Evolutionary conservation across 2,797 vertebrate genomes (phyloP).

Genomic region (Chaetodon trifasciatus): DNA sequence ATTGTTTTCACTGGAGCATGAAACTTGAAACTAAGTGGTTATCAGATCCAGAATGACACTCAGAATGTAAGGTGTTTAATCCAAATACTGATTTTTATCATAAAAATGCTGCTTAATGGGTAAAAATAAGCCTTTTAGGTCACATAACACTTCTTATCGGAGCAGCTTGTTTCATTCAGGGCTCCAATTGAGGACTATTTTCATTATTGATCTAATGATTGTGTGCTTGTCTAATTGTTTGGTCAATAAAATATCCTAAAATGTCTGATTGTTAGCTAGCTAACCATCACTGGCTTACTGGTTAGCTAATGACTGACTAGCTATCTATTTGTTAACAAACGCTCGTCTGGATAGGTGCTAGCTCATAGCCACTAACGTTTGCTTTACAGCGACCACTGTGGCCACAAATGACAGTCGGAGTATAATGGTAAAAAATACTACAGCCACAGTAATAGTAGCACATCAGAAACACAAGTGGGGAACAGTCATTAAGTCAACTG

Average conservation of each 20-base stretch:
- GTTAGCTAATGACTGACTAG: neutral
- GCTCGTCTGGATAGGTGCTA: neutral
- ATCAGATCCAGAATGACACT: neutral
- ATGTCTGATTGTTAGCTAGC: neutral
- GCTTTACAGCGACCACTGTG: neutral
- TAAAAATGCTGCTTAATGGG: neutral
- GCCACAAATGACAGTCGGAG: neutral
- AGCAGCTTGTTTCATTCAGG: neutral
- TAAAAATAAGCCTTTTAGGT: neutral
- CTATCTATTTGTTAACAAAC: neutral
- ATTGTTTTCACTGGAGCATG: constrained; percentile 17
- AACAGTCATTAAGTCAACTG: neutral
- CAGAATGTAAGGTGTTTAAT: neutral
- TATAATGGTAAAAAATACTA: neutral
- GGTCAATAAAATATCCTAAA: neutral
- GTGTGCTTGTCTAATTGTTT: neutral
- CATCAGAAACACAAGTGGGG: neutral
- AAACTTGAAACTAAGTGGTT: constrained; percentile 3
- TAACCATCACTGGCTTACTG: neutral
- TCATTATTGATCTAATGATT: neutral
- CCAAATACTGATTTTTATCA: neutral
- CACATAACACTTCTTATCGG: neutral
- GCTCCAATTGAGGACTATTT: neutral
- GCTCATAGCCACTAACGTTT: neutral
- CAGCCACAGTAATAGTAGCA: neutral